Conservation (phyloP, 2,113 vertebrate species). For the Alaudala cheleensis region DNA sequence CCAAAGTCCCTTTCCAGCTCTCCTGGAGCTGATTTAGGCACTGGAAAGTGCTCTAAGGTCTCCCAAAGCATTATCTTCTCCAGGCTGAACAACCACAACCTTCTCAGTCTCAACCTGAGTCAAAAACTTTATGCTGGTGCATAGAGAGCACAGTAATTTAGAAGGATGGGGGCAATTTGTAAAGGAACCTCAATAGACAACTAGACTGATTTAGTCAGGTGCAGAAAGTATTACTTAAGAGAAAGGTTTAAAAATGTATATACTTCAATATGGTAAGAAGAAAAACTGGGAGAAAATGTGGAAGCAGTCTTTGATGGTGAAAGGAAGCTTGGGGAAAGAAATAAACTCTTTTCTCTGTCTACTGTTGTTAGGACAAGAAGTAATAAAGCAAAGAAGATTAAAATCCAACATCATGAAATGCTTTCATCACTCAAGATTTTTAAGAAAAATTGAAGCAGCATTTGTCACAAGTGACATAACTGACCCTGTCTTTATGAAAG, state of each 20-base stretch:
- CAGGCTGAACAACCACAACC: neutral
- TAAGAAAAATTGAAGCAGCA: neutral
- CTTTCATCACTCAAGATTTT: neutral
- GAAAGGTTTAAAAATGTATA: neutral
- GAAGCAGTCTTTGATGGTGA: neutral
- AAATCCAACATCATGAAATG: neutral
- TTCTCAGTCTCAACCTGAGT: neutral
- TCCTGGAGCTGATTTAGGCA: neutral
- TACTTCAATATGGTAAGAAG: neutral
- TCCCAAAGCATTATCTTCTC: neutral
- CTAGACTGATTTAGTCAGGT: neutral
- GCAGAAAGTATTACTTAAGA: neutral
- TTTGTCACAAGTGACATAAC: constrained; percentile 1
- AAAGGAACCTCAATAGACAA: neutral
- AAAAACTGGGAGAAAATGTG: neutral
- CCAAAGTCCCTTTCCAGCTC: neutral
- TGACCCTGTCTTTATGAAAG: constrained; percentile 31
- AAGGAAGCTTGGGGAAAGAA: neutral
- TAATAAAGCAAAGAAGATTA: constrained; percentile 14
- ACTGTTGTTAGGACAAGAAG: neutral
- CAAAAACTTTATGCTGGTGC: neutral
- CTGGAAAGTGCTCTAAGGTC: neutral
- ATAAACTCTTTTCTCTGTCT: neutral
- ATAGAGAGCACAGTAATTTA: neutral
- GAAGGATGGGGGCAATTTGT: neutral